A percentile compares a stretch with the other conserved stretches of the same genome.
phyloP scores from a whole-genome alignment of 2,888 invertebrate genomes.

The Bombylius major region DNA sequence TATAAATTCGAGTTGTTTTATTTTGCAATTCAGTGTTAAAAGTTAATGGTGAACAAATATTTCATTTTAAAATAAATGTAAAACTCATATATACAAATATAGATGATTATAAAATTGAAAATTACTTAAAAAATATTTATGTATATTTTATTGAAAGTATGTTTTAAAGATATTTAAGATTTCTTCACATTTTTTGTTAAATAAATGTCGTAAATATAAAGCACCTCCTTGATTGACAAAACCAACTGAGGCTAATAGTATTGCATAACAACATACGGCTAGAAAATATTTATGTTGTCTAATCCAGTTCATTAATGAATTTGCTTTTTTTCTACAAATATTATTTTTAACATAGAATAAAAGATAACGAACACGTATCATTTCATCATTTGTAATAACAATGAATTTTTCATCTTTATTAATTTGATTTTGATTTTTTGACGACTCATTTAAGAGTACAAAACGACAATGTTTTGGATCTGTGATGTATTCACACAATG shows the following conservation, averaged over 20 bases:
- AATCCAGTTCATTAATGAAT: not conserved
- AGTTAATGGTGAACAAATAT: no score
- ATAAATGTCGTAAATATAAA: not conserved
- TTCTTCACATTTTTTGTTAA: not conserved
- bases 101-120: no score
- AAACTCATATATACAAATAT: no score
- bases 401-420: not conserved
- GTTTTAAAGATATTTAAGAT: not conserved
- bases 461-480: constrained; percentile 47
- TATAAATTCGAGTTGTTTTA: no score
- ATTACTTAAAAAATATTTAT: no score
- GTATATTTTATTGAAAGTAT: no score
- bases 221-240: not conserved
- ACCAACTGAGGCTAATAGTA: not conserved
- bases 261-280: not conserved
- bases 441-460: not conserved
- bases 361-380: constrained; percentile 61
- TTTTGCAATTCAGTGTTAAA: no score
- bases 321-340: not conserved
- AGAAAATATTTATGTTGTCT: not conserved
- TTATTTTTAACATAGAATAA: constrained; percentile 46
- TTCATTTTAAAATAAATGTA: no score
- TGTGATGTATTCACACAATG: constrained; percentile 67
- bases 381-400: constrained; percentile 62
- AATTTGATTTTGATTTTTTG: no score